Percentiles rank a stretch among this genome's conserved stretches.
Conservation (phyloP, 2,113 vertebrate species). For the Lasiurus borealis region DNA sequence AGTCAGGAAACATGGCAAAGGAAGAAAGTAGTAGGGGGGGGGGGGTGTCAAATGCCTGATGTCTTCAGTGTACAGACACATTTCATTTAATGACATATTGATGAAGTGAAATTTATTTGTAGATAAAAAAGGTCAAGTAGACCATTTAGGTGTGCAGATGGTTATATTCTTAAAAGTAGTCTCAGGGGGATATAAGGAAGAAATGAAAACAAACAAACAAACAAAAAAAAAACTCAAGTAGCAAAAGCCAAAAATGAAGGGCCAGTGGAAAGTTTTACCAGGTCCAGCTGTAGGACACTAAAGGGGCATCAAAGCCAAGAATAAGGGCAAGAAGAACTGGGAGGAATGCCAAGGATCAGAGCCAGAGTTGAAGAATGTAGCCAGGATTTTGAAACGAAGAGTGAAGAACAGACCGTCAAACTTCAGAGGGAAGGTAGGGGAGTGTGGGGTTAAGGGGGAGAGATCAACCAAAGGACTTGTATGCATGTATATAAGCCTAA, state of each 20-base stretch:
- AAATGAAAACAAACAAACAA: no score
- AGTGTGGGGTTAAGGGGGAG: no score
- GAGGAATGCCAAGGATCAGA: background rate
- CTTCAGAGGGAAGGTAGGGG: no score
- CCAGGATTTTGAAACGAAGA: background rate
- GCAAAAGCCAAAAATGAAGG: background rate
- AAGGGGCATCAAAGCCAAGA: background rate
- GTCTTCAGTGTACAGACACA: background rate
- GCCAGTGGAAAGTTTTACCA: background rate
- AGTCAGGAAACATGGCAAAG: background rate
- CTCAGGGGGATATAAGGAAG: background rate
- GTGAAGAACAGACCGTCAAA: background rate
- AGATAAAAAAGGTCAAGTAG: background rate
- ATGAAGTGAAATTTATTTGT: background rate
- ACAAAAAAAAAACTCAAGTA: background rate
- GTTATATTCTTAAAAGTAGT: background rate
- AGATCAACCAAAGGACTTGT: no score
- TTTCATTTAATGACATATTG: conserved; percentile 3
- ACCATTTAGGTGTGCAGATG: background rate
- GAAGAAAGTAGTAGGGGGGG: background rate
- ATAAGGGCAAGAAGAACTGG: background rate
- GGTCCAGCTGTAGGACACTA: background rate
- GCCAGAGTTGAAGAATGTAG: conserved; percentile 3
- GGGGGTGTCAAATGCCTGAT: background rate
- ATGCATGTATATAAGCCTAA: no score